These are phyloP conservation scores for Xenopus petersii DNA, from an alignment of 2,797 vertebrate genomes.

Conservation along the genomic window DNA sequence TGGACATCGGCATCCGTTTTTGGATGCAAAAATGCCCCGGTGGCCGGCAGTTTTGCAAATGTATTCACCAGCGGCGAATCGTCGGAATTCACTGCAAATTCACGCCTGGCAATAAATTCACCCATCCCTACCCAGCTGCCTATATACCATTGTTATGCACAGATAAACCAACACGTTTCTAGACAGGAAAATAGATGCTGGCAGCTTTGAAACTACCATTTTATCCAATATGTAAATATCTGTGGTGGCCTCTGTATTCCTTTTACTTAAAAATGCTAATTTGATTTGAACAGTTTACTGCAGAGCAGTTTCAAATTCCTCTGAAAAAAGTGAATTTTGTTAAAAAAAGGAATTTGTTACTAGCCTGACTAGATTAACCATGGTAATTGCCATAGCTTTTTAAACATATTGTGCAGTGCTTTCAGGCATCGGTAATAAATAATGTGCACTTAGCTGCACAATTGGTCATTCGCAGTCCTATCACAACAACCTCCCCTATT, in stretches of 20 bases:
- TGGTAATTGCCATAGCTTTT: constrained; percentile 72
- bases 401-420: constrained; percentile 68
- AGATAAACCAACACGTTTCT: too few species aligned
- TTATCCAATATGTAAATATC: too few species aligned
- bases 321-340: constrained; percentile 59
- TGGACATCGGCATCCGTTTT: too few species aligned
- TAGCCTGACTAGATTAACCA: constrained; percentile 70
- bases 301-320: neutral
- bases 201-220: too few species aligned
- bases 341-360: constrained; percentile 66
- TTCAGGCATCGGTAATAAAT: constrained; percentile 74
- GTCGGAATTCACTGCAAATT: too few species aligned
- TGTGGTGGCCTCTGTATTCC: neutral
- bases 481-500: constrained; percentile 75
- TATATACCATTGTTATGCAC: too few species aligned
- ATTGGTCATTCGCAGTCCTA: constrained; percentile 73
- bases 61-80: too few species aligned
- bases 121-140: too few species aligned
- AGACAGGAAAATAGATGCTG: too few species aligned
- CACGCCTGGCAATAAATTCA: too few species aligned
- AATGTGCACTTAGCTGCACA: constrained; percentile 72
- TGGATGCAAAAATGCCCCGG: too few species aligned
- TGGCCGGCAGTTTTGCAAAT: too few species aligned
- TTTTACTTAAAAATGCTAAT: neutral
- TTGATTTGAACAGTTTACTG: neutral